A percentile compares a stretch with the other conserved stretches of the same genome.
These are phyloP conservation scores for Montipora capitata DNA, from an alignment of 92 coral and sea anemone species.

Conservation along the genomic window DNA sequence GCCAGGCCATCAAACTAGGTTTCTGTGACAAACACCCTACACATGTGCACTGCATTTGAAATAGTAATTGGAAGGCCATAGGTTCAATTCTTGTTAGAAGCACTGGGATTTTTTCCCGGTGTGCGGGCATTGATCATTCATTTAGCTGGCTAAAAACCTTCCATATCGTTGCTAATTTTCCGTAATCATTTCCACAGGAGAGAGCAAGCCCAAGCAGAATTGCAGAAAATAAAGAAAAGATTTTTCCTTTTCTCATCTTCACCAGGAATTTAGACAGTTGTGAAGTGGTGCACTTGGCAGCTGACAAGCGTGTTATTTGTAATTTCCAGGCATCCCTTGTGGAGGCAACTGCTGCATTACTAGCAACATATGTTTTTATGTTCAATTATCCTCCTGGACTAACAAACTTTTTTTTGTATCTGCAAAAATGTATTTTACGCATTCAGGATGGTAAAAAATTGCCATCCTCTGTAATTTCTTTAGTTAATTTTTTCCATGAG, in stretches of 20 bases:
- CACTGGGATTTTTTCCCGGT: too few species aligned
- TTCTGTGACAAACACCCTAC: too few species aligned
- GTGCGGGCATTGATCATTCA: too few species aligned
- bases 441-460: slow-evolving; percentile 64
- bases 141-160: too few species aligned
- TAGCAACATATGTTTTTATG: slow-evolving; percentile 10
- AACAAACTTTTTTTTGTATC: slow-evolving; percentile 37
- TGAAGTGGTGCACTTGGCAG: neutral
- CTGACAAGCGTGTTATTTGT: slow-evolving; percentile 19
- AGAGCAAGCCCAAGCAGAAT: neutral
- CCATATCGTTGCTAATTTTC: too few species aligned
- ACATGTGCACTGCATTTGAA: too few species aligned
- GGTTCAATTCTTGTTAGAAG: too few species aligned
- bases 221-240: neutral
- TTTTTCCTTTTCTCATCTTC: neutral
- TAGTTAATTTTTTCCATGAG: neutral
- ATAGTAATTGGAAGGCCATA: too few species aligned
- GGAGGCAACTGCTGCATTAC: slow-evolving; percentile 13
- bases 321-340: slow-evolving; percentile 9
- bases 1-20: too few species aligned
- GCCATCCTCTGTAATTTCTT: slow-evolving; percentile 36
- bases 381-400: slow-evolving; percentile 32
- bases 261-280: neutral
- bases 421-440: slow-evolving; percentile 66
- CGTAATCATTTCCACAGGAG: neutral